These are phyloP conservation scores for Xestia rhomboidea DNA, from an alignment of 2,888 invertebrate genomes.

Conservation along the genomic window DNA sequence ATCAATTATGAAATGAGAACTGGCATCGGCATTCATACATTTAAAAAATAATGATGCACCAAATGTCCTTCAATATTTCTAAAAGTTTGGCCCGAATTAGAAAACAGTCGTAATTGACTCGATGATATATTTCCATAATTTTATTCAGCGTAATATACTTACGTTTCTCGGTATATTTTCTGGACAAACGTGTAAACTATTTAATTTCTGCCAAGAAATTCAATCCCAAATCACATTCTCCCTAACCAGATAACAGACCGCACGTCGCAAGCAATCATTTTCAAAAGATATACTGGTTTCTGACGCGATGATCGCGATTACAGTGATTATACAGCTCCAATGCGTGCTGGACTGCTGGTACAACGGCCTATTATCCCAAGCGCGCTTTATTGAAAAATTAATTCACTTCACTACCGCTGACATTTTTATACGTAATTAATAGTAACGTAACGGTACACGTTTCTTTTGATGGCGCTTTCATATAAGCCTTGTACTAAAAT, in stretches of 20 bases:
- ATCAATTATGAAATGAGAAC: neutral
- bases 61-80: neutral
- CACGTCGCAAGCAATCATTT: slow-evolving; percentile 57
- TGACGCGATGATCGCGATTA: slow-evolving; percentile 69
- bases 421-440: slow-evolving; percentile 57
- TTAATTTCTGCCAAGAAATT: neutral
- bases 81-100: neutral
- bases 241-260: slow-evolving; percentile 37
- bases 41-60: neutral
- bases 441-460: slow-evolving; percentile 37
- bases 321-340: slow-evolving; percentile 65
- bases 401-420: slow-evolving; percentile 58
- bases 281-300: slow-evolving; percentile 66
- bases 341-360: slow-evolving; percentile 49
- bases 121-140: neutral
- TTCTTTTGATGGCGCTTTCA: slow-evolving; percentile 26
- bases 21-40: neutral
- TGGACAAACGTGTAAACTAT: neutral
- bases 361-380: slow-evolving; percentile 53
- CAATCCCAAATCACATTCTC: slow-evolving; percentile 28
- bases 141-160: neutral
- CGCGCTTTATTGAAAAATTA: slow-evolving; percentile 61
- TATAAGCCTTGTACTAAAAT: slow-evolving; percentile 29
- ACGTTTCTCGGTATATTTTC: neutral
- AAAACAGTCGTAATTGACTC: neutral